phyloP scores from a whole-genome alignment of 1,140 invertebrate genomes.

The Drosophila kohkoa region DNA sequence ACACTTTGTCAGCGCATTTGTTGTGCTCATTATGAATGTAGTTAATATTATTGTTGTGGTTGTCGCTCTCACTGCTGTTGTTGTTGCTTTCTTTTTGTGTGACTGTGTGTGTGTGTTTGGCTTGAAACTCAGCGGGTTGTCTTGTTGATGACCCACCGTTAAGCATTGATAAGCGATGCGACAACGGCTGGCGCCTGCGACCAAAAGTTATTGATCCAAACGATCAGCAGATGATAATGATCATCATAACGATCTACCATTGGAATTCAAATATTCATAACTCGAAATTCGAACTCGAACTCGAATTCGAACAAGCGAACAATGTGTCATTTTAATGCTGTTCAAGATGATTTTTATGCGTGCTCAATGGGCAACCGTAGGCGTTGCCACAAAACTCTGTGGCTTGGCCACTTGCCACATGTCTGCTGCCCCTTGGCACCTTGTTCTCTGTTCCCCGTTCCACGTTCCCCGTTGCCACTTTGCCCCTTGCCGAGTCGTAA shows the following conservation, averaged over 20 bases:
- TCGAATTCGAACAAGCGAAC: slow-evolving; percentile 21
- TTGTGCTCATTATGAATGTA: slow-evolving; percentile 29
- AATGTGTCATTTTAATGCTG: slow-evolving; percentile 80
- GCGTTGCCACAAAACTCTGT: slow-evolving; percentile 28
- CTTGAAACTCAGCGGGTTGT: slow-evolving; percentile 39
- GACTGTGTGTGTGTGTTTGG: slow-evolving; percentile 40
- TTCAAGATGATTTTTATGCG: slow-evolving; percentile 68
- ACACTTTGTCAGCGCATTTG: slow-evolving; percentile 44
- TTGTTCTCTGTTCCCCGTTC: not conserved
- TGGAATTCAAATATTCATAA: not conserved
- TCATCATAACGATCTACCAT: slow-evolving; percentile 8
- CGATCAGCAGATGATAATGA: slow-evolving; percentile 26
- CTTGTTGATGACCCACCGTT: slow-evolving; percentile 36
- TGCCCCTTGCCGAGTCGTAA: slow-evolving; percentile 55
- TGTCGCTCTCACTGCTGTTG: not conserved
- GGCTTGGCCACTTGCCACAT: not conserved
- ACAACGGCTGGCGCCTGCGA: slow-evolving; percentile 38
- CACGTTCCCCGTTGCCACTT: not conserved
- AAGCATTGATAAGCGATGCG: slow-evolving; percentile 41
- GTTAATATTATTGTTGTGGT: slow-evolving; percentile 13
- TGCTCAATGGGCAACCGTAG: slow-evolving; percentile 48
- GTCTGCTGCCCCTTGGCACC: not conserved
- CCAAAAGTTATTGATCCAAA: slow-evolving; percentile 4
- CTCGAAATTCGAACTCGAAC: not conserved
- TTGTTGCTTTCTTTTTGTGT: slow-evolving; percentile 20